Base-by-base conservation (phyloP, 2,113 vertebrate genomes). In the Elachura formosa region DNA sequence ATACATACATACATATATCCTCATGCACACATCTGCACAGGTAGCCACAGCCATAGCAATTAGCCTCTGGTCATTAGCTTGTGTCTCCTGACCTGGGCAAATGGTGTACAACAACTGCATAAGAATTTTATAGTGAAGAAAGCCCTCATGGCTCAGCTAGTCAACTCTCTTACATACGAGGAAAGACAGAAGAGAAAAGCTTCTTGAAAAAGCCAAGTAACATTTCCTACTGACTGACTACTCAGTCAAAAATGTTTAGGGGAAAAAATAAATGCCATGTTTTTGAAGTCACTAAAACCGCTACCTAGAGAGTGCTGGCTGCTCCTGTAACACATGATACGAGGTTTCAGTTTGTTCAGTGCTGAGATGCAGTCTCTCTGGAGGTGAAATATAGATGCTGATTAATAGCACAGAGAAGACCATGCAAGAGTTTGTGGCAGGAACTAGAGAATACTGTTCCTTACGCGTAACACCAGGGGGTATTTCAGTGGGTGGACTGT, bases 401-500 rank as follows among this genome's bases (percentile, higher is more conserved):
- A 94, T 87, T 91, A 95, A 92, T 4, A 91, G 82, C 45, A 81
- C 40, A 71, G 55, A 78, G 54, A 80, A 77, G 80, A 54, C 72
- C 76, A 76, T 8, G 28, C 43, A 78, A 87, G 71, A 85, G 25
- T 63, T 59, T 74, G 33, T 81, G 87, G 89, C 85, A 96, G 87
- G 51, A 96, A 83, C 54, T 14, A 77, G 64, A 91, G 77, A 82
- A 91, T 56, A 41, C 48, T 51, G 40, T 63, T 83, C 72, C 93
- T 91, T 81, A 94, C 31, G 0, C 25, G 24, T 75, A 81, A 81
- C 85, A 91, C 28, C 40, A 85, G 82, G 75, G 91, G 82, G 81
- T 86, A 94, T 93, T 93, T 84, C 62, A 76, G 88, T 82, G 62
- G 86, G 90, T 87, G 87, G 88, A 92, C 71, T 87, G 71, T 48